A percentile compares a stretch with the other conserved stretches of the same genome.
Conservation (phyloP, 1,140 invertebrate genomes). For the Trichonephila clavata region DNA sequence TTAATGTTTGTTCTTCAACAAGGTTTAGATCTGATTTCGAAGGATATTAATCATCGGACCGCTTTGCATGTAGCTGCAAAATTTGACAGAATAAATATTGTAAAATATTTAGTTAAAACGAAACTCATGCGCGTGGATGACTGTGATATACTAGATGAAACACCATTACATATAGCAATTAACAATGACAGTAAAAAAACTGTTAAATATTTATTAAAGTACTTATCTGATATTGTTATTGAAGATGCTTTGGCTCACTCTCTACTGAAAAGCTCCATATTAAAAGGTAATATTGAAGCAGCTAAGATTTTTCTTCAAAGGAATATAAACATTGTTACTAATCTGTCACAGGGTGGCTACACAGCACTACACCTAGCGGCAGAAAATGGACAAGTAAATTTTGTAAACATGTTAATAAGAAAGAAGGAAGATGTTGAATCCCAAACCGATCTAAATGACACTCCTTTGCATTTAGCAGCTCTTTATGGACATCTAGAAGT, state of each 20-base stretch:
- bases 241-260: background rate
- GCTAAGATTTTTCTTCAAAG: background rate
- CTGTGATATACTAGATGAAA: background rate
- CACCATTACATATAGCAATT: background rate
- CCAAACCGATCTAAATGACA: background rate
- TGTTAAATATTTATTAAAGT: background rate
- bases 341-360: too few relatives aligned
- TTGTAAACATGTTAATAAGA: background rate
- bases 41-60: background rate
- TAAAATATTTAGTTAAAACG: background rate
- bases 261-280: background rate
- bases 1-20: background rate
- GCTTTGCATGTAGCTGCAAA: background rate
- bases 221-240: background rate
- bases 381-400: background rate
- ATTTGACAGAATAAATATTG: background rate
- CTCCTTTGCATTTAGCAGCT: constrained; percentile 79
- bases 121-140: background rate
- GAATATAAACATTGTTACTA: background rate
- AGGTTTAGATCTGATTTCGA: background rate
- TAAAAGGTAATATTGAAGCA: too few relatives aligned
- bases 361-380: background rate
- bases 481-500: constrained; percentile 79
- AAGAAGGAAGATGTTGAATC: background rate
- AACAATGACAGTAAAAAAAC: background rate